Conservation (phyloP, 2,888 invertebrate species). For the Stramonita haemastoma region DNA sequence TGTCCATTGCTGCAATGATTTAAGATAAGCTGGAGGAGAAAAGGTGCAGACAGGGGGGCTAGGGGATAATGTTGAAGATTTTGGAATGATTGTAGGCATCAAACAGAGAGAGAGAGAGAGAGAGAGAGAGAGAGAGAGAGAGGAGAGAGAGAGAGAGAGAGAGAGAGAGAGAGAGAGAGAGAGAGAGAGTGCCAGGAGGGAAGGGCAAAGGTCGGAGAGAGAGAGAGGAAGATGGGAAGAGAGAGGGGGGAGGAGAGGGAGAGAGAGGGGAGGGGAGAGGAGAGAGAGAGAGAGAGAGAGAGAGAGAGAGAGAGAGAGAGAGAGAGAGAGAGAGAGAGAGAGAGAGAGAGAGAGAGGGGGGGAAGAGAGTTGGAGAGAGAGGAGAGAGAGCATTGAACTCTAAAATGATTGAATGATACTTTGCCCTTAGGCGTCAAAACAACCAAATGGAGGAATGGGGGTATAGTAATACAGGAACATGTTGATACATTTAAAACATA, state of each 20-base stretch:
- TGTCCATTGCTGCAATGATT: background rate
- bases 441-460: too few relatives aligned
- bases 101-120: background rate
- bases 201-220: background rate
- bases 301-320: background rate
- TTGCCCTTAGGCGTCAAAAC: too few relatives aligned
- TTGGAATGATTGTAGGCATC: background rate
- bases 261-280: background rate
- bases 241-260: background rate
- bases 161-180: constrained; percentile 3
- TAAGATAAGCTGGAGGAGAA: background rate
- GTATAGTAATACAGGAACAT: too few relatives aligned
- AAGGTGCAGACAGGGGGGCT: background rate
- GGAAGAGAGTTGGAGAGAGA: too few relatives aligned
- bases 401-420: too few relatives aligned
- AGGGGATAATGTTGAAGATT: background rate
- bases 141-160: background rate
- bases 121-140: constrained; percentile 20
- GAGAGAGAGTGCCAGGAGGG: background rate
- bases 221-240: constrained; percentile 1
- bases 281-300: background rate
- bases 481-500: too few relatives aligned
- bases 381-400: too few relatives aligned
- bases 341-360: too few relatives aligned
- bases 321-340: background rate